Conservation (phyloP, 1,140 invertebrate species). For the Calliphora vicina region DNA sequence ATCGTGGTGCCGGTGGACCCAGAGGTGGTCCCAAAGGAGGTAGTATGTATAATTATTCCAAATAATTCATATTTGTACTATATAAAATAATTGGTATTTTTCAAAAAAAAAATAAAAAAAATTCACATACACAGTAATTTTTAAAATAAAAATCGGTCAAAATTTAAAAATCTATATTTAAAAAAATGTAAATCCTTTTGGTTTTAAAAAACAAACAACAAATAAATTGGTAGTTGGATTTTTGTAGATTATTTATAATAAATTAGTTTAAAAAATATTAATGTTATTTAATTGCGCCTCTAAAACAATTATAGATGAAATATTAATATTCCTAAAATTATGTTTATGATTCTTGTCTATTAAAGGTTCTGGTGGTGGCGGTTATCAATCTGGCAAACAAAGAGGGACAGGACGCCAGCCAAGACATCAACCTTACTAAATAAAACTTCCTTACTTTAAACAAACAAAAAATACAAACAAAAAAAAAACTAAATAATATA, state of each 20-base stretch:
- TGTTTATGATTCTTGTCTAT: slow-evolving; percentile 19
- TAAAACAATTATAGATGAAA: too few relatives aligned
- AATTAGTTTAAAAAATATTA: slow-evolving; percentile 16
- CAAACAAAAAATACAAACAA: background rate
- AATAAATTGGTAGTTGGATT: slow-evolving; percentile 31
- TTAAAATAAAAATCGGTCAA: slow-evolving; percentile 16
- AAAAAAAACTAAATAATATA: slow-evolving; percentile 40
- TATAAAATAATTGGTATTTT: slow-evolving; percentile 26
- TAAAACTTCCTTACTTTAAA: slow-evolving; percentile 13
- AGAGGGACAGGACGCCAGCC: slow-evolving; percentile 61
- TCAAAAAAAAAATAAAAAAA: background rate
- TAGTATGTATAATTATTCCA: slow-evolving; percentile 42
- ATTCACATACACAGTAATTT: too few relatives aligned
- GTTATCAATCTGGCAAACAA: slow-evolving; percentile 63
- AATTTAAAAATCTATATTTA: background rate
- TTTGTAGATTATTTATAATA: slow-evolving; percentile 30
- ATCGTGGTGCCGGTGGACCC: slow-evolving; percentile 51
- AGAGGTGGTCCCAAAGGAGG: slow-evolving; percentile 60
- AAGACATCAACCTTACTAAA: slow-evolving; percentile 63
- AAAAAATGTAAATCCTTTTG: slow-evolving; percentile 18
- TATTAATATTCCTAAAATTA: background rate
- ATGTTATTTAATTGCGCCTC: too few relatives aligned
- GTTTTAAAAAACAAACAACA: background rate
- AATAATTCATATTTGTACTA: slow-evolving; percentile 40
- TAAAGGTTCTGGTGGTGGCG: slow-evolving; percentile 43